Conservation (phyloP, 1,140 invertebrate species). For the Drosophila pandora region DNA sequence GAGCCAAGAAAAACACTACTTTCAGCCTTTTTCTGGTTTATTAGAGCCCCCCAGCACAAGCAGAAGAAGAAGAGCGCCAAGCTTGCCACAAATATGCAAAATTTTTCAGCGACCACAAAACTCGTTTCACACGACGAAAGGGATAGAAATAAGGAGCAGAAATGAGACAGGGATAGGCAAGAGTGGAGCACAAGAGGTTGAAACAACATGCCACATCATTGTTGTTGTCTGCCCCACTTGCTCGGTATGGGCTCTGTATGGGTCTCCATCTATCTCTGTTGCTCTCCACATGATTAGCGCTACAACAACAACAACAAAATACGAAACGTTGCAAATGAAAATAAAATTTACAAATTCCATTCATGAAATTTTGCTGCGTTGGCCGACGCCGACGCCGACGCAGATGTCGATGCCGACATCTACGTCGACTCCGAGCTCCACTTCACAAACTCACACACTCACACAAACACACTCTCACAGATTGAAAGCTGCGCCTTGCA, state of each 20-base stretch:
- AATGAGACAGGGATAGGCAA: not conserved
- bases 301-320: constrained; percentile 34
- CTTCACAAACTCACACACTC: constrained; percentile 20
- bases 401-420: constrained; percentile 23
- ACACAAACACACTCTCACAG: constrained; percentile 12
- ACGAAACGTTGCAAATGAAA: constrained; percentile 73
- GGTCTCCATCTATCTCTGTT: constrained; percentile 10
- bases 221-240: constrained; percentile 69
- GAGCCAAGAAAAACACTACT: constrained; percentile 32
- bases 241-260: constrained; percentile 30
- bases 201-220: constrained; percentile 54
- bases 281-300: constrained; percentile 72
- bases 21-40: constrained; percentile 9
- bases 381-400: constrained; percentile 41
- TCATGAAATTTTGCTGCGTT: constrained; percentile 79
- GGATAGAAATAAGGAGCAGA: not conserved
- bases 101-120: constrained; percentile 50
- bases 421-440: constrained; percentile 29
- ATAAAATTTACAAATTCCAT: constrained; percentile 82
- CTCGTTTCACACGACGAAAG: constrained; percentile 46
- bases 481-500: constrained; percentile 25
- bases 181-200: constrained; percentile 20
- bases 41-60: not conserved
- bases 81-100: constrained; percentile 42
- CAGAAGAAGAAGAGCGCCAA: constrained; percentile 15